Base-by-base conservation (phyloP, 2,797 vertebrate genomes). In the Nyctibius grandis region DNA sequence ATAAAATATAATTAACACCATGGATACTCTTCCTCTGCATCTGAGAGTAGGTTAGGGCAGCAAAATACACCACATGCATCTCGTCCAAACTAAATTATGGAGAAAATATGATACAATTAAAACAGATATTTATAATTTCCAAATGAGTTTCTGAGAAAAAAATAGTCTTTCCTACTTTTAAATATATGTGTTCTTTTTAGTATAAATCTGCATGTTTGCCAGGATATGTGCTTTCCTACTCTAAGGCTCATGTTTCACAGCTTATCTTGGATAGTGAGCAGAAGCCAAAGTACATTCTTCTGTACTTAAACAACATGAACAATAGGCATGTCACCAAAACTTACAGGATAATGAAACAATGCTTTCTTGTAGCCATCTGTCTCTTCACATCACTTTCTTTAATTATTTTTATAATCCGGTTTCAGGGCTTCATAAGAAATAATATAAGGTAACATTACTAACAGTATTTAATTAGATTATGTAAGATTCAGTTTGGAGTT, bases 401-500 rank as follows among this genome's bases (percentile, higher is more conserved):
- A 56, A 45, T 68, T 70, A 85, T 74, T 91, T 16, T 83, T 89
- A 93, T 29, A 82, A 59, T 92, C 64, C 23, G 6, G 11, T 95
- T 91, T 92, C 88, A 95, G 57, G 57, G 19, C 33, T 95, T 86
- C 56, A 20, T 75, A 94, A 70, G 61, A 96, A 94, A 91, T 42
- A 77, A n/a, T 91, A 59, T 61, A 93, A 69, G 44, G 36, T 89
- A 97, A 85, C 38, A 91, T 88, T 91, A 96, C 73, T 81, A 89
- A 51, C 29, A 87, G 9, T 59, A 50, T 93, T 81, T 86, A 70
- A 79, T 87, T 60, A 88, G 61, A 93, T 82, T 33, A 57, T 80
- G 96, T 94, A 89, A 65, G 70, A 93, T 87, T 95, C 50, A 80
- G 16, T 93, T 82, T 93, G 59, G 68, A 95, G n/a, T 64, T 92